A percentile compares a stretch with the other conserved stretches of the same genome.
These are phyloP conservation scores for Paedocypris micromegethes DNA, from an alignment of 2,797 vertebrate genomes.

Conservation along the genomic window DNA sequence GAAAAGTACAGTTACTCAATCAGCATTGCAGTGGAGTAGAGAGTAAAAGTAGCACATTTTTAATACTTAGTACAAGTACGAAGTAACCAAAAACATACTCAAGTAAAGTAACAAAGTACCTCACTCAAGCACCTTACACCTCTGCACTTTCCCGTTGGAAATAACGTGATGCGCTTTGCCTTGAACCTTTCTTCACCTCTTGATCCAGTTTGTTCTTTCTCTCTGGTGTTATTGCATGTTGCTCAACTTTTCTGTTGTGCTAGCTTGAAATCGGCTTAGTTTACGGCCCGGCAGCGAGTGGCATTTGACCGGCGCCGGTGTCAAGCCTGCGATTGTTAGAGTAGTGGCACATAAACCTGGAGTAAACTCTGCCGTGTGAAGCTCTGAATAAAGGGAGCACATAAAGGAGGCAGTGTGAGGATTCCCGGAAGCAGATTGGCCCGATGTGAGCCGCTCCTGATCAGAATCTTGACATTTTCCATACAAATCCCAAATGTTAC, in stretches of 20 bases:
- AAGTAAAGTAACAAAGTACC: no score
- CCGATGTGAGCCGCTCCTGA: no score
- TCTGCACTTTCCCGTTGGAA: background rate
- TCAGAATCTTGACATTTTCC: no score
- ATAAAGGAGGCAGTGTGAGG: no score
- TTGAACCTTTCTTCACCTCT: constrained; percentile 19
- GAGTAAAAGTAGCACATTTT: no score
- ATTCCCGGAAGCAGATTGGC: no score
- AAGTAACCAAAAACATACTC: no score
- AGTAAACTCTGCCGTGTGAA: constrained; percentile 39
- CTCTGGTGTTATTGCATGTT: constrained; percentile 5
- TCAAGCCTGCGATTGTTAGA: constrained; percentile 52
- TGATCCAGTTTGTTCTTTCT: constrained; percentile 1
- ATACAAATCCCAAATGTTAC: no score
- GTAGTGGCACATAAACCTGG: constrained; percentile 49
- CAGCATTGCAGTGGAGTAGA: no score
- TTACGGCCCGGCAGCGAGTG: constrained; percentile 52
- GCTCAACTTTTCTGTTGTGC: constrained; percentile 18
- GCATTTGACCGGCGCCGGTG: constrained; percentile 59
- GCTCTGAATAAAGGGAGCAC: constrained; percentile 6
- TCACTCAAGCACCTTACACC: background rate
- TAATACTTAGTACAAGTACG: no score
- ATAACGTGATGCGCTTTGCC: background rate
- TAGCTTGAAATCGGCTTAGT: constrained; percentile 57
- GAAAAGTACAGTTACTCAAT: no score